Evolutionary conservation across 1,140 invertebrate genomes (phyloP).

Genomic region (Anoplophora glabripennis): DNA sequence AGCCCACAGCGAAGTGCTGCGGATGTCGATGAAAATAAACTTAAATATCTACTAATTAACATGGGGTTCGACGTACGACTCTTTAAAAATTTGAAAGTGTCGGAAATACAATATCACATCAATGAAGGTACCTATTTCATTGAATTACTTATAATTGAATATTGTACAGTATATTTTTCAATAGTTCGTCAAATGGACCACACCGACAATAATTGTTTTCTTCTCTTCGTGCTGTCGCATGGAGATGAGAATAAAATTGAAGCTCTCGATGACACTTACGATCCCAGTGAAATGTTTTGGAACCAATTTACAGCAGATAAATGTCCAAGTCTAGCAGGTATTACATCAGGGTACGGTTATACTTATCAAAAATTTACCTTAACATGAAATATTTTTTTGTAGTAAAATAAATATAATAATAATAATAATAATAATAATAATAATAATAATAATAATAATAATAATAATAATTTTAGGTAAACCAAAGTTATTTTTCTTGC

Average conservation of each 20-base stretch:
- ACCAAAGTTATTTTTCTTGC: conserved; percentile 6
- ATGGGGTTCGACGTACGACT: background rate
- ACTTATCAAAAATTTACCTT: too few relatives aligned
- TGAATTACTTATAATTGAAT: too few relatives aligned
- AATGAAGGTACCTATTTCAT: background rate
- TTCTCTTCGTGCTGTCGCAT: conserved; percentile 7
- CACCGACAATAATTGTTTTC: conserved; percentile 5
- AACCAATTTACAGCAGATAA: conserved; percentile 3
- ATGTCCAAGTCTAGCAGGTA: conserved; percentile 2
- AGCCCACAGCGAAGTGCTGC: background rate
- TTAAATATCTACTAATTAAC: background rate
- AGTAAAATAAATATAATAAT: too few relatives aligned
- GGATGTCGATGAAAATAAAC: background rate
- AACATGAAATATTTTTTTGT: too few relatives aligned
- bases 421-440: too few relatives aligned
- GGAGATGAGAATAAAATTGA: background rate
- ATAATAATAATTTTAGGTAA: conserved; percentile 9
- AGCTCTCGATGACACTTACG: background rate
- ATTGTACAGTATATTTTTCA: too few relatives aligned
- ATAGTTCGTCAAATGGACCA: background rate
- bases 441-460: too few relatives aligned
- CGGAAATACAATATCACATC: conserved; percentile 1
- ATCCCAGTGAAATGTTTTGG: conserved; percentile 1
- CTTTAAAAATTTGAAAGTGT: conserved; percentile 2
- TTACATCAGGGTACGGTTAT: too few relatives aligned